Conservation (phyloP, 1,140 invertebrate genomes). For the Pentalonia nigronervosa region DNA sequence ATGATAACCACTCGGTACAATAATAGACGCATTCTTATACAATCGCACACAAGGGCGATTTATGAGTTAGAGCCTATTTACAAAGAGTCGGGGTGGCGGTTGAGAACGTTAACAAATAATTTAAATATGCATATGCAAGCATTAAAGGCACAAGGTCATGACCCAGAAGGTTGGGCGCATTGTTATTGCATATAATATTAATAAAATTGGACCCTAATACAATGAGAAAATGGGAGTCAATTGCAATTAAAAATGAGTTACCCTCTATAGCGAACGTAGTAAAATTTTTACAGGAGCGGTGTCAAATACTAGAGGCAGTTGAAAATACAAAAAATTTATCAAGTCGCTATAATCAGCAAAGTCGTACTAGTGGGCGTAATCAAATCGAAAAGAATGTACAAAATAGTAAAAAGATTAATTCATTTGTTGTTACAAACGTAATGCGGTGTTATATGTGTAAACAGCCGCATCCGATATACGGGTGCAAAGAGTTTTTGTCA, state of each 20-base stretch:
- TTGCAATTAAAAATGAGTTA: not conserved
- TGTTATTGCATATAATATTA: not conserved
- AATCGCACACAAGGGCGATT: not conserved
- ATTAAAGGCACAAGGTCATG: not conserved
- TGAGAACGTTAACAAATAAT: not conserved
- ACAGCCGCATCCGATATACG: not conserved
- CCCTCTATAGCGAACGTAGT: not conserved
- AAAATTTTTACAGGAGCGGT: not conserved
- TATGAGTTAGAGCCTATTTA: not conserved
- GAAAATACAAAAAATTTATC: not conserved
- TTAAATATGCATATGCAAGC: constrained; percentile 18
- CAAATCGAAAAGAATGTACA: not conserved
- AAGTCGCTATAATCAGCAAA: not conserved
- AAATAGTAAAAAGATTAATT: not conserved
- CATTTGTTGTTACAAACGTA: not conserved
- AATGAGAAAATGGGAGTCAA: not conserved
- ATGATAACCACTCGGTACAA: not conserved
- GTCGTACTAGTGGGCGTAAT: not conserved
- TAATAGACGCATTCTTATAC: not conserved
- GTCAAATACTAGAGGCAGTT: not conserved
- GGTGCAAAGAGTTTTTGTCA: not conserved
- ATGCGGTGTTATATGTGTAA: constrained; percentile 4
- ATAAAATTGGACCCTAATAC: not conserved
- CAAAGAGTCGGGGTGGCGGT: not conserved
- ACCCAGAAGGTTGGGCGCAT: not conserved